Percentiles rank a stretch among this genome's conserved stretches.
phyloP scores from a whole-genome alignment of 2,888 invertebrate species.

The Adelphocoris suturalis region DNA sequence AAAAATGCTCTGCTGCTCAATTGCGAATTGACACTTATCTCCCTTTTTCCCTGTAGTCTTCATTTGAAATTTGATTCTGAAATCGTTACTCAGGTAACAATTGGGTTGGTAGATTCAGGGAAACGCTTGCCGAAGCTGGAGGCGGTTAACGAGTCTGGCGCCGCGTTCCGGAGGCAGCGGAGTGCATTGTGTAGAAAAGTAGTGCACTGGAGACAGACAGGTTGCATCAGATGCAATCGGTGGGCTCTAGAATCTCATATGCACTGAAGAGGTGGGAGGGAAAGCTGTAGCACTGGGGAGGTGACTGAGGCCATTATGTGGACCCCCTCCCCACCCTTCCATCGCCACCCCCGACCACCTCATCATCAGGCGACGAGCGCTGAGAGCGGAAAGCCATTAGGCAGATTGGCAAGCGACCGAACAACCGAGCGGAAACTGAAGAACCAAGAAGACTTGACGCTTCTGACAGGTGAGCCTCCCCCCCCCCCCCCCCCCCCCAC shows the following conservation, averaged over 20 bases:
- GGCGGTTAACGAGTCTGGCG: too few relatives aligned
- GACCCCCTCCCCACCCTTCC: not conserved
- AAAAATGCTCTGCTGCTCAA: too few relatives aligned
- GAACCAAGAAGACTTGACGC: not conserved
- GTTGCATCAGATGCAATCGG: too few relatives aligned
- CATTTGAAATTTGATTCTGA: too few relatives aligned
- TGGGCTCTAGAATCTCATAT: not conserved
- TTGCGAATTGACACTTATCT: too few relatives aligned
- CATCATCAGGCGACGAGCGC: not conserved
- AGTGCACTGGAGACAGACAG: not conserved
- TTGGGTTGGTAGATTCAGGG: too few relatives aligned
- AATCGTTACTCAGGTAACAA: too few relatives aligned
- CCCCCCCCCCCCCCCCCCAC: not conserved
- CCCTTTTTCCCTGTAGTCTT: too few relatives aligned
- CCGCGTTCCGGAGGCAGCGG: too few relatives aligned
- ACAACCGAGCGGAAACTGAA: not conserved
- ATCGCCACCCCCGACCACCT: too few relatives aligned
- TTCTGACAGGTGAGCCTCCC: not conserved
- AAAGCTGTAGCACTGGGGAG: not conserved
- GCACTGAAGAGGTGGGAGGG: not conserved
- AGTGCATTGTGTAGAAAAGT: too few relatives aligned
- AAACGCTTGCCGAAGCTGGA: too few relatives aligned
- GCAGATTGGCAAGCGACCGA: not conserved
- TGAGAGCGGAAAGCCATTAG: constrained; percentile 1
- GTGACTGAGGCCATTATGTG: not conserved